phyloP scores from a whole-genome alignment of 2,888 invertebrate genomes.

The Macropis europaea region DNA sequence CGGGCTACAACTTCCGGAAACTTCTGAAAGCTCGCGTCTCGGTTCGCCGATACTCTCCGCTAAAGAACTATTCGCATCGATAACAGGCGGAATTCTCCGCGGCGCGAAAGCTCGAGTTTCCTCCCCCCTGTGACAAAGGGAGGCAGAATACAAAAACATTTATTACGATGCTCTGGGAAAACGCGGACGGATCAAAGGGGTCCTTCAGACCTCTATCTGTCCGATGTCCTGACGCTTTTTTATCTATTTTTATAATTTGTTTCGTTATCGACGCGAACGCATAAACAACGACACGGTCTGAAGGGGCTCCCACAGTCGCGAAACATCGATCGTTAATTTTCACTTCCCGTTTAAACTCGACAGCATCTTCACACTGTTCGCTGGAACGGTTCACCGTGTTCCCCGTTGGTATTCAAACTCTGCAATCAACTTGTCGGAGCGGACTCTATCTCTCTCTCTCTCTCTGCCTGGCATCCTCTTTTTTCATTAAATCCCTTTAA shows the following conservation, averaged over 20 bases:
- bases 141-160: conserved; percentile 47
- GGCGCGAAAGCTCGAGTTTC: background rate
- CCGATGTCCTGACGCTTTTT: conserved; percentile 10
- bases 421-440: background rate
- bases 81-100: conserved; percentile 8
- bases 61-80: conserved; percentile 1
- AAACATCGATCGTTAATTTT: conserved; percentile 54
- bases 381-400: background rate
- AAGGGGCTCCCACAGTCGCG: conserved; percentile 21
- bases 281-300: conserved; percentile 45
- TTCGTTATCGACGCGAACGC: conserved; percentile 43
- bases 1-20: too few species aligned
- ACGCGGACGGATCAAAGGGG: conserved; percentile 53
- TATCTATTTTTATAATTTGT: conserved; percentile 12
- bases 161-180: conserved; percentile 35
- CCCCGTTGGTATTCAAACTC: background rate
- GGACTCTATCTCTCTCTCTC: background rate
- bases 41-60: background rate
- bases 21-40: background rate
- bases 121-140: conserved; percentile 8
- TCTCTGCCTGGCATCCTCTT: background rate
- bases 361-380: conserved; percentile 27
- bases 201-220: conserved; percentile 38
- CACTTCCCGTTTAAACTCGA: conserved; percentile 27
- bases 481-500: background rate